These are phyloP conservation scores for Hoplodrina blanda DNA, from an alignment of 2,888 invertebrate species.

Conservation along the genomic window DNA sequence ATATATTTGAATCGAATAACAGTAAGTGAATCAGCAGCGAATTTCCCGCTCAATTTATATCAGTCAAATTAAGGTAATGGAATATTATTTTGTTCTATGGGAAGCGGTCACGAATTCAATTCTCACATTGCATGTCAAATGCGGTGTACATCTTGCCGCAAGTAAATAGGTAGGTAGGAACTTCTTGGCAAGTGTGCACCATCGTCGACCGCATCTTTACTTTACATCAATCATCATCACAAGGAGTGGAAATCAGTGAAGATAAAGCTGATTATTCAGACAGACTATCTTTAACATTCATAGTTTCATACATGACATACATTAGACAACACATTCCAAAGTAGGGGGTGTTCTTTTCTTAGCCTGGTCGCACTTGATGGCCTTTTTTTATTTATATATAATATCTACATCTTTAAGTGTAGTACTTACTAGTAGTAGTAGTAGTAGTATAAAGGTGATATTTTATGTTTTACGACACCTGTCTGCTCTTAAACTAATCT, in stretches of 20 bases:
- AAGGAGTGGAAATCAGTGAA: background rate
- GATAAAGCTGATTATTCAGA: background rate
- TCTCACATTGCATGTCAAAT: slow-evolving; percentile 23
- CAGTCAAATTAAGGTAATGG: slow-evolving; percentile 40
- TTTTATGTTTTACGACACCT: slow-evolving; percentile 7
- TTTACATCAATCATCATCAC: no score
- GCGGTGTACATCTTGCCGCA: background rate
- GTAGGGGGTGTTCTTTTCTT: slow-evolving; percentile 9
- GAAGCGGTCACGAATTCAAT: slow-evolving; percentile 18
- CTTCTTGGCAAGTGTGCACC: no score
- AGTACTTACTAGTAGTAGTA: background rate
- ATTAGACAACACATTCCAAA: slow-evolving; percentile 2
- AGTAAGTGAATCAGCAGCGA: slow-evolving; percentile 34
- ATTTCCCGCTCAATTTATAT: slow-evolving; percentile 44
- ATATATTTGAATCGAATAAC: slow-evolving; percentile 10
- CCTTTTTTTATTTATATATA: slow-evolving; percentile 26
- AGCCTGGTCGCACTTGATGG: slow-evolving; percentile 13
- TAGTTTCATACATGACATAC: background rate
- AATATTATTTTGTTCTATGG: slow-evolving; percentile 27
- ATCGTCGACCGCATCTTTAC: background rate
- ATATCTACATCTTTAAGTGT: background rate
- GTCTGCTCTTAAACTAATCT: background rate
- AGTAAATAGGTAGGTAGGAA: background rate
- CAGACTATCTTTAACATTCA: background rate
- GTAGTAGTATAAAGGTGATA: slow-evolving; percentile 7